These are phyloP conservation scores for Dryadula phaetusa DNA, from an alignment of 2,888 invertebrate genomes.

Conservation along the genomic window DNA sequence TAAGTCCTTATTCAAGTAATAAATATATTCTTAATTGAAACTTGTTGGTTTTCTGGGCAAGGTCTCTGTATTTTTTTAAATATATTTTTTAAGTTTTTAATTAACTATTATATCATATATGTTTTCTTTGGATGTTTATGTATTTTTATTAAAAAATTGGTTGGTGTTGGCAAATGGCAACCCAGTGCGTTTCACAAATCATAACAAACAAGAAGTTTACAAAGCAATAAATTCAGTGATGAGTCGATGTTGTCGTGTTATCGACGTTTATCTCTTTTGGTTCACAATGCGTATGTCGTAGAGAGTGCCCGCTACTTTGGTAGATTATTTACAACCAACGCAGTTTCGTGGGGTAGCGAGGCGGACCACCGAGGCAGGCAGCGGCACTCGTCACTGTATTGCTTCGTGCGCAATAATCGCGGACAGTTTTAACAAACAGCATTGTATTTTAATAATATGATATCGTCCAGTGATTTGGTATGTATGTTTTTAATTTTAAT, in stretches of 20 bases:
- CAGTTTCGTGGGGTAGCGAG: not conserved
- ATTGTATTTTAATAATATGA: constrained; percentile 37
- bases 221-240: not conserved
- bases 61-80: too few species aligned
- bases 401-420: constrained; percentile 8
- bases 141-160: not conserved
- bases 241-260: constrained; percentile 7
- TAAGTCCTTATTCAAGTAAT: too few species aligned
- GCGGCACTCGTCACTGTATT: not conserved
- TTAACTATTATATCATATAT: too few species aligned
- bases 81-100: too few species aligned
- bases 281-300: not conserved
- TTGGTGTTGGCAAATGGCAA: constrained; percentile 1
- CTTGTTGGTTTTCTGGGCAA: too few species aligned
- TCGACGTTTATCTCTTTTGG: not conserved
- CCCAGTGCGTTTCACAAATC: constrained; percentile 15
- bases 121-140: too few species aligned
- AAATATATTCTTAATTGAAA: too few species aligned
- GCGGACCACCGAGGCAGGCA: not conserved
- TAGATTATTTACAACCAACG: not conserved
- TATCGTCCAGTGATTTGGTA: constrained; percentile 44
- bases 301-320: not conserved
- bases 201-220: constrained; percentile 15
- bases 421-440: not conserved
- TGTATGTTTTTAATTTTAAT: constrained; percentile 27